Evolutionary conservation across 1,140 invertebrate species (phyloP).

Genomic region (Drosophila navojoa): DNA sequence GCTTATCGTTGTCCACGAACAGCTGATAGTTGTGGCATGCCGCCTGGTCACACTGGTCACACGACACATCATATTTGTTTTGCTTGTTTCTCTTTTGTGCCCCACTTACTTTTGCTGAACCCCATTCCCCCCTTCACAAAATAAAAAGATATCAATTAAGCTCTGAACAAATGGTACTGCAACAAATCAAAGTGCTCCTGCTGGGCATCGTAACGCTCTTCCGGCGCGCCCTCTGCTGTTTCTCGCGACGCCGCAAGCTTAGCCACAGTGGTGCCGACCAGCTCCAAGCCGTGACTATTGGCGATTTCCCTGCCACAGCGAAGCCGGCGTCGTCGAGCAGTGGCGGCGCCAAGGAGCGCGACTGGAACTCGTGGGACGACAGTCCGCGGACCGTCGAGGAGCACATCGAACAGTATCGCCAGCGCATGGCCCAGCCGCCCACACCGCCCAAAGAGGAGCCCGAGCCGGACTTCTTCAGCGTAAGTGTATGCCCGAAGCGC

Average conservation of each 20-base stretch:
- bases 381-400: slow-evolving; percentile 80
- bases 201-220: slow-evolving; percentile 72
- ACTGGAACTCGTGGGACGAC: slow-evolving; percentile 84
- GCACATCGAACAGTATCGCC: slow-evolving; percentile 83
- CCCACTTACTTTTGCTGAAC: slow-evolving; percentile 32
- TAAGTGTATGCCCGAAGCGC: slow-evolving; percentile 36
- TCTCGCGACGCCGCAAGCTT: slow-evolving; percentile 73
- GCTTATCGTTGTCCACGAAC: slow-evolving; percentile 10
- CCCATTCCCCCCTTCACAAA: slow-evolving; percentile 3
- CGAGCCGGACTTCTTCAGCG: slow-evolving; percentile 80
- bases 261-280: slow-evolving; percentile 56
- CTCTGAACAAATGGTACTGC: slow-evolving; percentile 56
- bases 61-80: slow-evolving; percentile 49
- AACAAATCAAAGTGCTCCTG: slow-evolving; percentile 78
- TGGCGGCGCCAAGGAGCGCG: slow-evolving; percentile 50
- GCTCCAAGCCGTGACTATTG: slow-evolving; percentile 67
- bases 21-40: slow-evolving; percentile 15
- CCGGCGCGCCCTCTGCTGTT: slow-evolving; percentile 79
- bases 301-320: slow-evolving; percentile 42
- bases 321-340: not conserved
- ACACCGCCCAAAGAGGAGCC: slow-evolving; percentile 74
- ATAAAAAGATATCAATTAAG: not conserved
- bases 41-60: slow-evolving; percentile 36
- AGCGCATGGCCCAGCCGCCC: slow-evolving; percentile 74
- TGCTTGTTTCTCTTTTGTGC: slow-evolving; percentile 44